Evolutionary conservation across 2,797 vertebrate genomes (phyloP), one percentile per base, ranked within the genome.

Genomic region (Clarias fuscus): DNA sequence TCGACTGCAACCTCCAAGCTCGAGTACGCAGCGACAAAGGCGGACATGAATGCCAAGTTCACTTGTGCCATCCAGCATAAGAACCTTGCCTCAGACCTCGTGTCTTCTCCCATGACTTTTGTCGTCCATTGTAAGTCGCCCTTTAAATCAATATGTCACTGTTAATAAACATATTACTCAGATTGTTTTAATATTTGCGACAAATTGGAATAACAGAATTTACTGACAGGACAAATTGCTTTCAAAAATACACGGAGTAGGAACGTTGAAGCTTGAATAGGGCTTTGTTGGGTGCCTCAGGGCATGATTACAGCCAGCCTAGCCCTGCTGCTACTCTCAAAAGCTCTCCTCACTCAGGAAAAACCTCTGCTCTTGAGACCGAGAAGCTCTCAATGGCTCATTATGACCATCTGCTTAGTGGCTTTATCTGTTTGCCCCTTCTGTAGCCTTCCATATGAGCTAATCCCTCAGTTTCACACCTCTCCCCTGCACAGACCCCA

Each of bases 61-160:
- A 92, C 91, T 80, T 99, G 98, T 86, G 92, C 92, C 30, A 94
- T 96, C 83, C 93, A 93, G 10, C 96, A 96, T 58, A 76, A 76
- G 61, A 83, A 88, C 40, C 64, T 62, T n/a, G 91, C 89, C 7
- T 5, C 64, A 7, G 85, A 89, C 85, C 87, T 92, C 14, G 86
- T 92, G 76, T 97, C 98, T 62, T 91, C 95, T 76, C 91, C 96
- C 27, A 85, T 92, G 90, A 93, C 94, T 87, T 97, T 99, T 27
- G 94, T 95, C 86, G 94, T 99, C 93, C 97, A 96, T 91, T 99
- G 98, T 99, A 95, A 97, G 98, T 97, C 3, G 10, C 17, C 65
- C 4, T 61, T 76, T 65, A 7, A 58, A 17, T 58, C 10, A 22
- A n/a, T 22, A 59, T 22, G 37, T 56, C 18, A 58, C 7, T 73